phyloP scores from a whole-genome alignment of 2,113 vertebrate genomes.

The Sturnus vulgaris region DNA sequence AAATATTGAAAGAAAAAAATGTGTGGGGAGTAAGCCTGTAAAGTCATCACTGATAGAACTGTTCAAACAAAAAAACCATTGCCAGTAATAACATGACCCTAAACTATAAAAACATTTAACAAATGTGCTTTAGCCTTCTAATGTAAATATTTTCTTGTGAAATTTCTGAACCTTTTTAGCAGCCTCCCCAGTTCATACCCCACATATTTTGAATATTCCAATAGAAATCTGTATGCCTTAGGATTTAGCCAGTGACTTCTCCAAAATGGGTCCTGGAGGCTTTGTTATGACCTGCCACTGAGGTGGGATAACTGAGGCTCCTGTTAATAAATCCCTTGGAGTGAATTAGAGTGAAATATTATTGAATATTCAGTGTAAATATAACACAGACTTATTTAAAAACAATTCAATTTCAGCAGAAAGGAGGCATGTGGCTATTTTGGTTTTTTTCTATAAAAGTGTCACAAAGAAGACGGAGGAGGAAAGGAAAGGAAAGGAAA shows the following conservation, averaged over 20 bases:
- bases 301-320: background rate
- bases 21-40: background rate
- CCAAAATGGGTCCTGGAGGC: background rate
- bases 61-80: background rate
- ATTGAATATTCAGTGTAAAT: background rate
- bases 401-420: background rate
- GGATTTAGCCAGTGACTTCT: background rate
- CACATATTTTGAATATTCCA: background rate
- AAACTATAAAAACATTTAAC: background rate
- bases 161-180: background rate
- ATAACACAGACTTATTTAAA: background rate
- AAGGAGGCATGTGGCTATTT: background rate
- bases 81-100: background rate
- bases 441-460: background rate
- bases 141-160: background rate
- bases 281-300: background rate
- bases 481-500: background rate
- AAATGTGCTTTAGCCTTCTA: background rate
- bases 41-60: background rate
- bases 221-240: background rate
- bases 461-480: background rate
- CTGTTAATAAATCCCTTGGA: background rate
- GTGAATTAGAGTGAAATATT: background rate
- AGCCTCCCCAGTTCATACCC: background rate
- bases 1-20: background rate